Percentiles rank a stretch among this genome's conserved stretches.
These are phyloP conservation scores for Chloroceryle inda DNA, from an alignment of 2,797 vertebrate species.

Conservation along the genomic window DNA sequence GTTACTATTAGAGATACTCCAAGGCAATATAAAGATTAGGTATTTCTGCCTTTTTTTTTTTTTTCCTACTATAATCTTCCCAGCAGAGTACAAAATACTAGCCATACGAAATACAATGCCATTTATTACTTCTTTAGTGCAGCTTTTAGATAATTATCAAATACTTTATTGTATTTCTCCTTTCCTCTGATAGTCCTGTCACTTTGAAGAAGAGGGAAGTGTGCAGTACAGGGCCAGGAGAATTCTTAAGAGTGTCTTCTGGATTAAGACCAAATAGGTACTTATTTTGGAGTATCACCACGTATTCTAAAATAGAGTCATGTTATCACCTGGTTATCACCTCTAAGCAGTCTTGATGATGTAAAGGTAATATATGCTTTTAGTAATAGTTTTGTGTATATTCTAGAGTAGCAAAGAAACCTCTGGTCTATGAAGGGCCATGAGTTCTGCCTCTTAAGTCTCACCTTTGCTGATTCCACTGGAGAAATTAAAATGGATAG, in stretches of 20 bases:
- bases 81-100: not conserved
- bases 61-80: not conserved
- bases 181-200: not conserved
- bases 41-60: not conserved
- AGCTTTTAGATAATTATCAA: not conserved
- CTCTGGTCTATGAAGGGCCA: not conserved
- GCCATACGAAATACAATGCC: not conserved
- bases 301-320: not conserved
- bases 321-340: not conserved
- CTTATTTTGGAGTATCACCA: not conserved
- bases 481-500: not conserved
- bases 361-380: not conserved
- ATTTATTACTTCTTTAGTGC: not conserved
- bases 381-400: not conserved
- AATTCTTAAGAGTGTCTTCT: not conserved
- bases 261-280: not conserved
- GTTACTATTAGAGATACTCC: not conserved
- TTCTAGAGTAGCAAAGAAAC: not conserved
- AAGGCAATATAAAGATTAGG: not conserved
- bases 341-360: not conserved
- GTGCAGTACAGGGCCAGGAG: not conserved
- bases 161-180: not conserved
- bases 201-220: conserved; percentile 11
- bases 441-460: not conserved
- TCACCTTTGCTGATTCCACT: not conserved